Percentiles rank a stretch among this genome's conserved stretches.
Evolutionary conservation across 2,888 invertebrate species (phyloP).

Genomic region (Lasius platythorax): DNA sequence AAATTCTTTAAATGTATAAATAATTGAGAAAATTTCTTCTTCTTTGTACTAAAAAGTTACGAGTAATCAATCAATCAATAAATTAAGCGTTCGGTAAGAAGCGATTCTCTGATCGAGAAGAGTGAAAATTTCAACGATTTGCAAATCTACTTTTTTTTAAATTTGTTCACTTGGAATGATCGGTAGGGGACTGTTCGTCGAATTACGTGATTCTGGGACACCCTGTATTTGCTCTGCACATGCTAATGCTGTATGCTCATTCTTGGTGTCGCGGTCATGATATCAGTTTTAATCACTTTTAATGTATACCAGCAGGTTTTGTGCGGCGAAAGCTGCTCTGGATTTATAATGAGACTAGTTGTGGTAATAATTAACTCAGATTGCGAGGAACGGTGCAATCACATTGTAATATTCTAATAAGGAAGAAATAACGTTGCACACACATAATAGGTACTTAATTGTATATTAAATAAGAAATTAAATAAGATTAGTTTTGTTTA

Average conservation of each 20-base stretch:
- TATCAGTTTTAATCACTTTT: constrained; percentile 1
- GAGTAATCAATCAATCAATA: no score
- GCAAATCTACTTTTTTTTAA: no score
- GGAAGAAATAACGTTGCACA: not conserved
- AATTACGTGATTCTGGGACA: not conserved
- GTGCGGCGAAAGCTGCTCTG: not conserved
- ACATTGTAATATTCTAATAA: not conserved
- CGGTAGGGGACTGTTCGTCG: no score
- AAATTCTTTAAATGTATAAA: no score
- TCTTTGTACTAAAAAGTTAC: no score
- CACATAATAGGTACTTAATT: not conserved
- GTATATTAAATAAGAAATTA: not conserved
- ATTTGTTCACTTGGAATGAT: no score
- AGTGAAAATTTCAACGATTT: no score
- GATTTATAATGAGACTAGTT: constrained; percentile 1
- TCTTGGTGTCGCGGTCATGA: not conserved
- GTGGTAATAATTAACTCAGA: not conserved
- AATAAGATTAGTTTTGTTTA: not conserved
- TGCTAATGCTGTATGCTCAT: not conserved
- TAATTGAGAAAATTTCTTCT: no score
- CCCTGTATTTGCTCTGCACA: not conserved
- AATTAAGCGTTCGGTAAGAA: no score
- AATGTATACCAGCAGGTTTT: not conserved
- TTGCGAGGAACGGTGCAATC: not conserved
- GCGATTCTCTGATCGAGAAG: no score